Conservation (phyloP, 2,113 vertebrate genomes). For the Peromyscus leucopus region DNA sequence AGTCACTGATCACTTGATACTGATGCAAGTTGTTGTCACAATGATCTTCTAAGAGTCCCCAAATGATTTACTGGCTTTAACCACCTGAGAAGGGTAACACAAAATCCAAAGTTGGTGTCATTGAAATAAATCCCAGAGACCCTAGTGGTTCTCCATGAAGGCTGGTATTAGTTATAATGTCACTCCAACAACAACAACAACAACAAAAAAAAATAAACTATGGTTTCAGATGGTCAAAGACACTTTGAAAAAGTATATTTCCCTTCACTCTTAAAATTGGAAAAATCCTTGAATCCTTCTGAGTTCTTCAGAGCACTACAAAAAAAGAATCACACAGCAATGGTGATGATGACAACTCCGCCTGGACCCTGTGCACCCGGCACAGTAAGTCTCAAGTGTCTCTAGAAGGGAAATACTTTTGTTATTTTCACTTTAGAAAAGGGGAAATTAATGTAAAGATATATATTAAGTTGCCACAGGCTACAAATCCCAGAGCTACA, state of each 20-base stretch:
- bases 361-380: not conserved
- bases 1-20: constrained; percentile 31
- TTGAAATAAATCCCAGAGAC: constrained; percentile 66
- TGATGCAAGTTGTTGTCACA: constrained; percentile 68
- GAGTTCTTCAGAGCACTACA: constrained; percentile 1
- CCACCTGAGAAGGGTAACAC: constrained; percentile 62
- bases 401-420: not conserved
- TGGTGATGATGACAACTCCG: not conserved
- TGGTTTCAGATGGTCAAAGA: constrained; percentile 44
- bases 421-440: constrained; percentile 22
- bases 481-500: constrained; percentile 18
- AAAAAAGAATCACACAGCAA: not conserved
- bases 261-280: constrained; percentile 17
- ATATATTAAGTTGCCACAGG: not conserved
- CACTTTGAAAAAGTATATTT: constrained; percentile 45
- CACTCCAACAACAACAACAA: not conserved
- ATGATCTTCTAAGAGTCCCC: constrained; percentile 16
- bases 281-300: not conserved
- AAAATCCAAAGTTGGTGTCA: constrained; percentile 62
- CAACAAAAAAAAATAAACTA: not conserved
- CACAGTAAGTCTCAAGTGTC: constrained; percentile 14
- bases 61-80: constrained; percentile 62
- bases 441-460: constrained; percentile 17
- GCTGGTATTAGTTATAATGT: constrained; percentile 42
- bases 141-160: constrained; percentile 43